Evolutionary conservation across 1,140 invertebrate species (phyloP).

Genomic region (Gryon sp.): DNA sequence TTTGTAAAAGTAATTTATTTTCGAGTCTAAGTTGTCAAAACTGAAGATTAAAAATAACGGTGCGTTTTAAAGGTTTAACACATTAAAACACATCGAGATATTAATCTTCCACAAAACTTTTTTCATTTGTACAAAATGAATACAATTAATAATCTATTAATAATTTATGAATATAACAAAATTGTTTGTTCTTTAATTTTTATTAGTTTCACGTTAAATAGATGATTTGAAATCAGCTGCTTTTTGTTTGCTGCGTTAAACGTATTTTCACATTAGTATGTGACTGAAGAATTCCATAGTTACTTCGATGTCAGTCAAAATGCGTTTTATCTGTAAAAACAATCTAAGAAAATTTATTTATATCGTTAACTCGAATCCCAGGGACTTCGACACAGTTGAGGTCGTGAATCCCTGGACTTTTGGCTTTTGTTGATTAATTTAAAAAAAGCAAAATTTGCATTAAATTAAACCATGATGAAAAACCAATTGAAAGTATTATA

Average conservation of each 20-base stretch:
- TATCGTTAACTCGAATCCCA: constrained; percentile 1
- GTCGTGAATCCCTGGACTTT: neutral
- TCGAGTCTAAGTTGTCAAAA: neutral
- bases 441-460: neutral
- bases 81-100: no score
- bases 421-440: no score
- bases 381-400: constrained; percentile 1
- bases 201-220: no score
- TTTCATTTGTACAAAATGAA: no score
- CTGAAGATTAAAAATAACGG: neutral
- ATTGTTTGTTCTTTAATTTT: no score
- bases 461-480: neutral
- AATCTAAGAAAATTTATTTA: neutral
- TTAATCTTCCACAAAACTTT: no score
- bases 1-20: neutral
- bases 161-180: no score
- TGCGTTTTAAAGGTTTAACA: no score
- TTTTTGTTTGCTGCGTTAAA: no score
- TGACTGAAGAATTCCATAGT: neutral
- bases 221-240: no score
- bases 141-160: no score
- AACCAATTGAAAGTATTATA: no score
- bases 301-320: neutral
- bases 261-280: neutral
- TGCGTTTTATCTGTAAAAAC: neutral